Evolutionary conservation across 2,888 invertebrate species (phyloP).

Genomic region (Muscina levida): DNA sequence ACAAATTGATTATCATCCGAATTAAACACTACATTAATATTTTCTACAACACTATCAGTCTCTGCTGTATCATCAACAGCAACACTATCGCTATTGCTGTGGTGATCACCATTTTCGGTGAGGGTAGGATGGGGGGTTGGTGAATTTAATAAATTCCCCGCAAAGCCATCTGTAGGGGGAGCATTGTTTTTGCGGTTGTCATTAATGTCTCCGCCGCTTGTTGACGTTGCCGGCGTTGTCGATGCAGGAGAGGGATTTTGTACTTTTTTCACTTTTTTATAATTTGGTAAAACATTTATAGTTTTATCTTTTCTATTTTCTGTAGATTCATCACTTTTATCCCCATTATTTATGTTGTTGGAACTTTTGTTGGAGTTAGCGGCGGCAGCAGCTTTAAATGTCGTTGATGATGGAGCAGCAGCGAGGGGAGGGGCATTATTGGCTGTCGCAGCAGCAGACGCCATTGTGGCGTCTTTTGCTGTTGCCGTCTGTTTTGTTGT

Average conservation of each 20-base stretch:
- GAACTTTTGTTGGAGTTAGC: neutral
- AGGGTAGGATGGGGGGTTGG: neutral
- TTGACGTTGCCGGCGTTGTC: neutral
- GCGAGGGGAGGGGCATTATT: conserved; percentile 4
- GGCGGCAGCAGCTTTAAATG: conserved; percentile 4
- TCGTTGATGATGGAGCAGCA: neutral
- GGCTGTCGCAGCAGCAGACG: conserved; percentile 30
- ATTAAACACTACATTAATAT: conserved; percentile 20
- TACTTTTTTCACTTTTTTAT: conserved; percentile 67
- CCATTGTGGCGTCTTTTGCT: conserved; percentile 46
- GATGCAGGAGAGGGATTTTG: conserved; percentile 3
- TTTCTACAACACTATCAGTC: conserved; percentile 34
- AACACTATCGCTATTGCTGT: conserved; percentile 1
- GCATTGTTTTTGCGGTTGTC: neutral
- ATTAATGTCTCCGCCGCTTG: neutral
- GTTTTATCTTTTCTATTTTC: conserved; percentile 32
- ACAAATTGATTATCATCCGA: conserved; percentile 23
- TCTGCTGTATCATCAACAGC: neutral
- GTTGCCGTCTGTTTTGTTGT: conserved; percentile 40
- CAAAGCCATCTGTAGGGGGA: neutral
- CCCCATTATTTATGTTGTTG: neutral
- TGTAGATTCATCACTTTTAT: conserved; percentile 18
- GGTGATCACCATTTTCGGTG: neutral
- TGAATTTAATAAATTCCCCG: neutral
- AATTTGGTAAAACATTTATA: conserved; percentile 65